These are phyloP conservation scores for human (Homo sapiens) DNA, from an alignment of 2,113 vertebrate genomes.

Conservation along the genomic window DNA sequence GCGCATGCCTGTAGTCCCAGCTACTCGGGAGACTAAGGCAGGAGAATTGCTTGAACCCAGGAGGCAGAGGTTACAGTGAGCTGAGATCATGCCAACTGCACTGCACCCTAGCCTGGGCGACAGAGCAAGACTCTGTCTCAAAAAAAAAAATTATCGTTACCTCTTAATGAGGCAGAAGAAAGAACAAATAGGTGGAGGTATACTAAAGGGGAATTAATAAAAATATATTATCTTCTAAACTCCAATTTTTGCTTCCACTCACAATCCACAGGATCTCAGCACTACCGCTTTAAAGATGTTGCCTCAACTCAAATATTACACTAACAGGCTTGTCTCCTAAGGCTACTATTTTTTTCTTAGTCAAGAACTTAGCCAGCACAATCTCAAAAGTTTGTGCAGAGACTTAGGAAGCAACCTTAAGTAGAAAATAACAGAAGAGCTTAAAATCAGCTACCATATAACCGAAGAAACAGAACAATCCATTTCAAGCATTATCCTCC, in stretches of 20 bases:
- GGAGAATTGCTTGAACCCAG: neutral
- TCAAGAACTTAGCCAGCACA: neutral
- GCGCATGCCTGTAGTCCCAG: neutral
- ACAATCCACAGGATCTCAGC: neutral
- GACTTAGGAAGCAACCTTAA: neutral
- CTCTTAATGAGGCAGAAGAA: no score
- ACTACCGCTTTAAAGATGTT: neutral
- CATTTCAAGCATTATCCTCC: neutral
- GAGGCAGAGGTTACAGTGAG: neutral
- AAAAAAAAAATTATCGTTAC: neutral
- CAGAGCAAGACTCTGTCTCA: neutral
- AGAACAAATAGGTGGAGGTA: no score
- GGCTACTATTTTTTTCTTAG: neutral
- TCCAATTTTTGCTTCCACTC: neutral
- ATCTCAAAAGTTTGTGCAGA: neutral
- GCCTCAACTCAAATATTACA: neutral
- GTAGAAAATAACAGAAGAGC: neutral
- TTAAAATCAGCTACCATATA: neutral
- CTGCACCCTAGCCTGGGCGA: neutral
- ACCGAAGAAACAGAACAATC: neutral
- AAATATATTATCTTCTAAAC: no score
- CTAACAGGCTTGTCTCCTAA: neutral
- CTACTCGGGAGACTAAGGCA: neutral
- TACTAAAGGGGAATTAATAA: no score
- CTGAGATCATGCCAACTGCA: neutral